Percentiles rank a stretch among this genome's conserved stretches.
Conservation (phyloP, 1,140 invertebrate species). For the Chironomus striatipennis region DNA sequence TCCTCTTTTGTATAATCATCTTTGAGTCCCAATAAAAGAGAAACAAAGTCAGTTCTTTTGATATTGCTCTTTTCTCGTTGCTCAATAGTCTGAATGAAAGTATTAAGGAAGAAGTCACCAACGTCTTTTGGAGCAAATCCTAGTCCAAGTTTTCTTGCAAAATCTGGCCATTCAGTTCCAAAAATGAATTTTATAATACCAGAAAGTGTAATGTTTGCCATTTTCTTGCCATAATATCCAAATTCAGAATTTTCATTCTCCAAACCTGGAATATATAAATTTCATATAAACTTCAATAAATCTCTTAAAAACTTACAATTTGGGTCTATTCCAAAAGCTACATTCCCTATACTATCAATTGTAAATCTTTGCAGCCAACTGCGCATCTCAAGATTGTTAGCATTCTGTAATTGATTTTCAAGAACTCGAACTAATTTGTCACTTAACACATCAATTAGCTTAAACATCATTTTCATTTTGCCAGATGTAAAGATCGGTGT, state of each 20-base stretch:
- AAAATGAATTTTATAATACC: neutral
- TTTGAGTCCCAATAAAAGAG: conserved; percentile 47
- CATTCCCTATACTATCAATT: conserved; percentile 44
- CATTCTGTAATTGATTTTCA: conserved; percentile 21
- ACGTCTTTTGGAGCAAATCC: neutral
- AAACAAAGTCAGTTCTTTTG: conserved; percentile 47
- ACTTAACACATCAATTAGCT: conserved; percentile 40
- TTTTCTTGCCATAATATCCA: neutral
- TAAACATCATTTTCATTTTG: conserved; percentile 51
- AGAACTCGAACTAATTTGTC: conserved; percentile 34
- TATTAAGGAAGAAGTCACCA: neutral
- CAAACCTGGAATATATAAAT: neutral
- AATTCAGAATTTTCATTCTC: neutral
- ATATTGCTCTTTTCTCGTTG: conserved; percentile 33
- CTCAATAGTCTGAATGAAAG: conserved; percentile 31
- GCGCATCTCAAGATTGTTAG: conserved; percentile 29
- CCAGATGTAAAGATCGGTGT: conserved; percentile 49
- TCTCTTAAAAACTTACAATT: too few species aligned
- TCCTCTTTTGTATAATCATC: conserved; percentile 26
- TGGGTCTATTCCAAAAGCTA: conserved; percentile 54
- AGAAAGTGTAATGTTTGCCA: neutral
- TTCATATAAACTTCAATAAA: too few species aligned
- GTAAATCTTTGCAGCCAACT: conserved; percentile 34
- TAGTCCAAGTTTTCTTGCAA: neutral
- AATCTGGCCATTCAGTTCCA: neutral